Evolutionary conservation across 2,113 vertebrate species (phyloP), one percentile per base, ranked within the genome.

Genomic region (Ailurus styani): DNA sequence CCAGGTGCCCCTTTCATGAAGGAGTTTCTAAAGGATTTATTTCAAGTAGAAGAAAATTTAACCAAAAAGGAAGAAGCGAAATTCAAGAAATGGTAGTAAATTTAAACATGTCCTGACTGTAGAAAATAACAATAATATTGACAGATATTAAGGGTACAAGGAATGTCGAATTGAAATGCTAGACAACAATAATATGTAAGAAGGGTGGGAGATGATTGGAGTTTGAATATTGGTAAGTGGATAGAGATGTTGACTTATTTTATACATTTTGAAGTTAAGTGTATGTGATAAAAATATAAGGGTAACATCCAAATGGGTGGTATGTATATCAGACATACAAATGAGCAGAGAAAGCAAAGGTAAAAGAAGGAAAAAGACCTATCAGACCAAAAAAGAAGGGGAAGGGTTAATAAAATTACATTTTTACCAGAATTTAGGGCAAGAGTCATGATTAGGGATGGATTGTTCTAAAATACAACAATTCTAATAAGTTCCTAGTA

Each of bases 301-400:
- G 7, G 9, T 15, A 12, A 12, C 31, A 40, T 68, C 82, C 95
- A 73, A 54, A 84, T 60, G 29, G 20, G 1, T 70, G 25, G 11
- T 55, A 11, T 68, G 18, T 27, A 5, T 78, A 66, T 79, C 12
- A 79, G 40, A 62, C 75, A 20, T 79, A 84, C n/a, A 97, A 64
- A 70, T 93, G 34, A 87, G 62, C 37, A 97, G 54, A 97, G 57
- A 84, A 96, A 94, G 95, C 15, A 83, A 94, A 77, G 64, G 20
- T 52, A 89, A 50, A 90, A n/a, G 34, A 83, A 55, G 17, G 17
- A 27, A 42, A 75, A 95, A 77, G 27, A 55, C 17, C 79, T 75
- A 17, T 55, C 5, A 62, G 27, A 6, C 13, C 5, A 31, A 55
- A 93, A 66, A 37, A 31, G 31, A 25, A 23, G 3, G 31, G 20